Percentiles rank a stretch among this genome's conserved stretches.
phyloP scores from a whole-genome alignment of 2,113 vertebrate species.

The Rana temporaria region DNA sequence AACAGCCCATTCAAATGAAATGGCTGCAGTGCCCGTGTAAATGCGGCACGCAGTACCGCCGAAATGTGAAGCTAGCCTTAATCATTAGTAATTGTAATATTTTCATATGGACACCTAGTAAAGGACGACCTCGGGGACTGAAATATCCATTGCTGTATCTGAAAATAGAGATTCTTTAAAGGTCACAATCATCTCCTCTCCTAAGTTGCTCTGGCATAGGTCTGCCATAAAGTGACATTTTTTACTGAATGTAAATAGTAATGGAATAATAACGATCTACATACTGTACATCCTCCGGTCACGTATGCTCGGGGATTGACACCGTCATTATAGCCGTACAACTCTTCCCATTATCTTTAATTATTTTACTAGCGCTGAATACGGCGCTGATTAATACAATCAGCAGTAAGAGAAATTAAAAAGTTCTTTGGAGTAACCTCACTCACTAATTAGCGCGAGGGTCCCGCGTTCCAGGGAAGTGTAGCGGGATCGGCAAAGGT shows the following conservation, averaged over 20 bases:
- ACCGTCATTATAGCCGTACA: not conserved
- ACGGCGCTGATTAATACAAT: constrained; percentile 28
- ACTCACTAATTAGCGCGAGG: constrained; percentile 8
- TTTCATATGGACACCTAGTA: no score
- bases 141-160: no score
- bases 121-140: no score
- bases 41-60: no score
- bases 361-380: not conserved
- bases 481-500: not conserved
- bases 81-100: no score
- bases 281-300: not conserved
- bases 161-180: no score
- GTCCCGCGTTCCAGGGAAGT: not conserved
- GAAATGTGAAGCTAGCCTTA: no score
- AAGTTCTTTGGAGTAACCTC: constrained; percentile 19
- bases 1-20: no score
- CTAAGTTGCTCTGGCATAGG: no score
- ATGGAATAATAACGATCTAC: not conserved
- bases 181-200: no score
- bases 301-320: constrained; percentile 7
- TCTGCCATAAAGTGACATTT: no score
- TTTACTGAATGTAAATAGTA: not conserved
- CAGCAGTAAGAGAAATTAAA: constrained; percentile 4
- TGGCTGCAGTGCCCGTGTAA: no score
- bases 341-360: not conserved